Evolutionary conservation across 2,888 invertebrate species (phyloP).

Genomic region (Ectemnius continuus): DNA sequence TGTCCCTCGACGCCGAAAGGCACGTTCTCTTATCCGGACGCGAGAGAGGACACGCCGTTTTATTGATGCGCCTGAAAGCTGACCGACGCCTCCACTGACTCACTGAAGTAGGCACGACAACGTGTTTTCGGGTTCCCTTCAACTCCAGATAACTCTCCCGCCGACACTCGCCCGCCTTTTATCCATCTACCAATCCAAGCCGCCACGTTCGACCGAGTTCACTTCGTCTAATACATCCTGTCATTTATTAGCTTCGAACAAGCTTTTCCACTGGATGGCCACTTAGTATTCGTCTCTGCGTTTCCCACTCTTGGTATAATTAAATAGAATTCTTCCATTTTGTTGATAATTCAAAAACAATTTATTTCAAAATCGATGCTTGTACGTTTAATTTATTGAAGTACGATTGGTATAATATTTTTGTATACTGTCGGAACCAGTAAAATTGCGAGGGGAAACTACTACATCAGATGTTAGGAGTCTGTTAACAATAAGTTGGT

Average conservation of each 20-base stretch:
- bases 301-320: no score
- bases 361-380: no score
- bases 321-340: no score
- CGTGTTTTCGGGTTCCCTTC: conserved; percentile 4
- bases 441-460: no score
- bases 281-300: no score
- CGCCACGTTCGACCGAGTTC: not conserved
- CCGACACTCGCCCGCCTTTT: conserved; percentile 16
- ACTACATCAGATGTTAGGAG: no score
- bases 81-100: conserved; percentile 19
- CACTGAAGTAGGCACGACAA: conserved; percentile 32
- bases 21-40: conserved; percentile 24
- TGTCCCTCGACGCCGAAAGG: conserved; percentile 36
- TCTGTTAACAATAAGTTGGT: no score
- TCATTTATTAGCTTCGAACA: not conserved
- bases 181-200: not conserved
- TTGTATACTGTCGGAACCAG: no score
- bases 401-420: no score
- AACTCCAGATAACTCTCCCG: not conserved
- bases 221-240: conserved; percentile 9
- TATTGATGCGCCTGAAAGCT: conserved; percentile 26
- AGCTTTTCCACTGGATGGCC: no score
- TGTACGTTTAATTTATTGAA: no score
- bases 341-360: no score
- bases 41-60: conserved; percentile 29